Evolutionary conservation across 2,888 invertebrate genomes (phyloP), one percentile per base, ranked within the genome.

Genomic region (Resseliella maxima): DNA sequence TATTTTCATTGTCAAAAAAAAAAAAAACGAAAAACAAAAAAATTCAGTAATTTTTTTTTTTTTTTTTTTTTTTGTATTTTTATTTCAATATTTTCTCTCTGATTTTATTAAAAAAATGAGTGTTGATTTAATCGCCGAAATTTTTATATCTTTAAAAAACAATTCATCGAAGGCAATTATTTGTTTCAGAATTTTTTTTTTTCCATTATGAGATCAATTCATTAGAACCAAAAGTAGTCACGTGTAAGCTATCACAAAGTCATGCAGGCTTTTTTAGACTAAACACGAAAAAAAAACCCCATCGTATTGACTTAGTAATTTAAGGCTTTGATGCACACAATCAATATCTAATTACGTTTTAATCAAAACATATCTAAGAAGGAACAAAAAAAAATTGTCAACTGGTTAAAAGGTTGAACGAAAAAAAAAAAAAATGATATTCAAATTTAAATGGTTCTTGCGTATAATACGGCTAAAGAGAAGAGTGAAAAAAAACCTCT

Each of bases 321-420:
- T 72, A 72, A 72, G n/a, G 72, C 72, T 72, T 72, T 72, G 72
- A 72, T 72, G 72, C 72, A 72, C 72, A 72, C 72, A 72, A 72
- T 72, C 72, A 72, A 72, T 72, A 72, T 72, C 72, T 72, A 72
- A 72, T 72, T 72, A 72, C 72, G 72, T 12, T 72, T 59, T 59
- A 59, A 72, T 72, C 72, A 72, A 15, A 18, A 2, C 2, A 18
- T 15, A 18, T 50, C 46, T 41, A 41, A 5, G 12, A 12, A 5
- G 41, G 12, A 12, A 41, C 8, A 50, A 50, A 50, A 50, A 50
- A 50, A 18, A 41, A 41, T n/a, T n/a, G n/a, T n/a, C 41, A 12
- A 41, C 5, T 50, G n/a, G n/a, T 50, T 50, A 50, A 50, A 50
- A 15, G 46, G 8, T 18, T 18, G n/a, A n/a, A n/a, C 18, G 46